Evolutionary conservation across 2,113 vertebrate species (phyloP).

Genomic region (Mixornis gularis): DNA sequence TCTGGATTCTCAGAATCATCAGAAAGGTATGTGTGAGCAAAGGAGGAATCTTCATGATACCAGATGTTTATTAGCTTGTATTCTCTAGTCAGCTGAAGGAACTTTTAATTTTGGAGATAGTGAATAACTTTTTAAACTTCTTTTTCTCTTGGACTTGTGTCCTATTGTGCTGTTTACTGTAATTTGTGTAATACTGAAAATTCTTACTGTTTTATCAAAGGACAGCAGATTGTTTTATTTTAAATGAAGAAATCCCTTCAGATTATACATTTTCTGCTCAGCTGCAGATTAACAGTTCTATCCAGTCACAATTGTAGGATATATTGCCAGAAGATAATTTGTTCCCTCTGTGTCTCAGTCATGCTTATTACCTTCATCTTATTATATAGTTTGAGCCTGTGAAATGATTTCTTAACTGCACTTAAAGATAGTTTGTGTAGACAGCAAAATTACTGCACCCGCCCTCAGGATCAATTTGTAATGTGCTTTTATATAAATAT

Average conservation of each 20-base stretch:
- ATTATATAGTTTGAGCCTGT: conserved; percentile 32
- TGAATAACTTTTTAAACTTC: background rate
- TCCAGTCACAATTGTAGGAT: conserved; percentile 7
- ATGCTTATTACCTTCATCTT: conserved; percentile 57
- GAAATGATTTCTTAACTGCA: conserved; percentile 51
- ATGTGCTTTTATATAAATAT: conserved; percentile 39
- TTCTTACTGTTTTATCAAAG: conserved; percentile 7
- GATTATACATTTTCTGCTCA: conserved; percentile 38
- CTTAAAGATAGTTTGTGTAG: conserved; percentile 50
- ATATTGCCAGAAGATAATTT: conserved; percentile 53
- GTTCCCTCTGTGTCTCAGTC: conserved; percentile 49
- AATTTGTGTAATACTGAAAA: background rate
- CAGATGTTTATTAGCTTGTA: background rate
- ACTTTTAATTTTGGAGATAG: background rate
- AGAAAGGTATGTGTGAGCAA: background rate
- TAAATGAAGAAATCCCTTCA: conserved; percentile 14
- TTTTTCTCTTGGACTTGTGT: background rate
- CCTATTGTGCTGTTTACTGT: background rate
- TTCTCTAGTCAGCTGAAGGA: background rate
- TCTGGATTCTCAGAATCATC: background rate
- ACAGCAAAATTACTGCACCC: conserved; percentile 39
- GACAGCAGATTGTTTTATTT: background rate
- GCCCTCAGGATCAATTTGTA: conserved; percentile 53
- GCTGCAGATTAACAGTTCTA: conserved; percentile 36
- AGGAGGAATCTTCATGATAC: background rate